A percentile compares a stretch with the other conserved stretches of the same genome.
Conservation (phyloP, 1,140 invertebrate species). For the Forficula auricularia region DNA sequence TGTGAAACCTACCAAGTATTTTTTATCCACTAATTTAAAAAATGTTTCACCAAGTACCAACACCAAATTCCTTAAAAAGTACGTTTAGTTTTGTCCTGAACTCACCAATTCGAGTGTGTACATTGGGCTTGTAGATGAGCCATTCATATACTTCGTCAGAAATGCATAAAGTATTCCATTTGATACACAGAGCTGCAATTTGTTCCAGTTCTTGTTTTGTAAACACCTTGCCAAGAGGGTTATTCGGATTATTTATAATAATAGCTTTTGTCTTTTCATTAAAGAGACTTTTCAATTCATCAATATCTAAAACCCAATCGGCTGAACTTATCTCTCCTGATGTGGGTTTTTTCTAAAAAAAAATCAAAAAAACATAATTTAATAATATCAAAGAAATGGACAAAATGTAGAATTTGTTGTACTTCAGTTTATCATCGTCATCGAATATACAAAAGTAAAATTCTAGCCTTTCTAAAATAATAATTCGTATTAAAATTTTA, state of each 20-base stretch:
- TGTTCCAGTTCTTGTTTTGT: constrained; percentile 46
- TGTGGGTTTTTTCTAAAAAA: constrained; percentile 25
- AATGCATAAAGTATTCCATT: constrained; percentile 79
- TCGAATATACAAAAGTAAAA: too few species aligned
- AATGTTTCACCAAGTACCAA: too few species aligned
- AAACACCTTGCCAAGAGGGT: constrained; percentile 87
- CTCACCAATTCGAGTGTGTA: constrained; percentile 79
- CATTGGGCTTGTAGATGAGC: constrained; percentile 70
- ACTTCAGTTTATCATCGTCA: too few species aligned
- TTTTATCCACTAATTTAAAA: too few species aligned
- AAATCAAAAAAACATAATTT: constrained; percentile 5
- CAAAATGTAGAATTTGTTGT: too few species aligned
- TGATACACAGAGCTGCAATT: constrained; percentile 76
- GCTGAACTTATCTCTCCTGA: constrained; percentile 40
- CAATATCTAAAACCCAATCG: constrained; percentile 77
- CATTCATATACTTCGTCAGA: constrained; percentile 98
- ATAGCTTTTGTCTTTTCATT: constrained; percentile 84
- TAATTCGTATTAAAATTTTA: too few species aligned
- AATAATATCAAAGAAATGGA: too few species aligned
- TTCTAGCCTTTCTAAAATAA: too few species aligned
- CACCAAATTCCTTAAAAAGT: too few species aligned
- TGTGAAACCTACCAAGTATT: too few species aligned
- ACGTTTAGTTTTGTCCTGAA: too few species aligned
- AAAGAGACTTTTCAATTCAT: constrained; percentile 70
- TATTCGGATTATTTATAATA: constrained; percentile 91